Percentiles rank a stretch among this genome's conserved stretches.
phyloP scores from a whole-genome alignment of 2,113 vertebrate genomes.

The Hippocampus comes region DNA sequence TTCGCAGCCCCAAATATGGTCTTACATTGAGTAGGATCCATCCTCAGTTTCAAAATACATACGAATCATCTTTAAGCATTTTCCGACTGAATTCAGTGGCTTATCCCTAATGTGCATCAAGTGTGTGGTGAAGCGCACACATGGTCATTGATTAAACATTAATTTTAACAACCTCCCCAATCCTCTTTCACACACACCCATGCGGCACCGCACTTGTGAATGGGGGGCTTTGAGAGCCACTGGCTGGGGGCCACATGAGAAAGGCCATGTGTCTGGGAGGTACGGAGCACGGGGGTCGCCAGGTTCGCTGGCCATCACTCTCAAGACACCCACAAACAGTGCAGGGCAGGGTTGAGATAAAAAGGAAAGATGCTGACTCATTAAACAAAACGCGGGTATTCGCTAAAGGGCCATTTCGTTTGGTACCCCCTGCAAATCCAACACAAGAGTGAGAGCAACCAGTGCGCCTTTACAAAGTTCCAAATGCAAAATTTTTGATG shows the following conservation, averaged over 20 bases:
- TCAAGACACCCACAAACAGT: constrained; percentile 16
- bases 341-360: constrained; percentile 31
- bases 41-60: no score
- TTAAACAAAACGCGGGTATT: no score
- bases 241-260: constrained; percentile 65
- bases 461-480: background rate
- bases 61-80: no score
- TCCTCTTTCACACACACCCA: constrained; percentile 2
- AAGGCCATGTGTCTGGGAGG: constrained; percentile 61
- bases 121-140: constrained; percentile 14
- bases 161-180: constrained; percentile 43
- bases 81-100: background rate
- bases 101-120: background rate
- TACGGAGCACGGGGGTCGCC: constrained; percentile 56
- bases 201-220: constrained; percentile 49
- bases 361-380: constrained; percentile 19
- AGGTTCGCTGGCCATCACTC: constrained; percentile 53
- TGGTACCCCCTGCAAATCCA: background rate
- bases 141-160: constrained; percentile 50
- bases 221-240: constrained; percentile 65
- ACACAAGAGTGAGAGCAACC: constrained; percentile 3
- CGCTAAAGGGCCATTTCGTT: background rate
- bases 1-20: no score
- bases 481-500: background rate
- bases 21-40: no score